Evolutionary conservation across 2,797 vertebrate genomes (phyloP), one percentile per base, ranked within the genome.

Genomic region (Amblyopsis hoosieri): DNA sequence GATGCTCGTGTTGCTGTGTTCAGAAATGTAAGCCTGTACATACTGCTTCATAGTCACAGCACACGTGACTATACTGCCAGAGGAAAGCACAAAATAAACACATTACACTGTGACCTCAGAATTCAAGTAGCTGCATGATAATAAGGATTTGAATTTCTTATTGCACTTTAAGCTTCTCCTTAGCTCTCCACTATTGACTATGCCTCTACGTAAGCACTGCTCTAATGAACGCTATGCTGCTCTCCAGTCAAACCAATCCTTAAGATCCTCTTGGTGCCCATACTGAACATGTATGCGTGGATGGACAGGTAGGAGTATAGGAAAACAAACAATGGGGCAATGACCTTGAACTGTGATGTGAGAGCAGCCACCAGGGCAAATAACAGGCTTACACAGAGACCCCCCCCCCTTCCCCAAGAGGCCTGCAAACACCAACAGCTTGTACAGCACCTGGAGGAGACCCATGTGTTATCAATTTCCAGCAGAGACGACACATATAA

Each of bases 1-100:
- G 89, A 97, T 96, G 89, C 94, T 96, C 57, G 94, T 96, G 85
- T 96, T 96, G 69, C 95, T 96, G 72, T 94, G 95, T 85, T 96
- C 94, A 0, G 95, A 96, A 83, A 96, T 91, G 63, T 94, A 95
- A 13, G 90, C 91, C 81, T 95, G 93, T 78, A 95, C 92, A 0
- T 94, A 95, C 64, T 90, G 90, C 74, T 95, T 94, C 94, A 95
- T 95, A 66, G 90, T 94, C 81, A 94, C 91, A 1, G 93, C 93
- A 57, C 92, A 95, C 29, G 92, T 89, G 71, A 94, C 91, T 54
- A 95, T 94, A 58, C 93, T 95, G 74, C 50, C 68, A 54, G 45
- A 51, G 45, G 8, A 8, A n/a, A 19, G 10, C 4, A 45, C 37
- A 57, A 31, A 31, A 37, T 9, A 37, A 7, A 23, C 23, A 23